These are phyloP conservation scores for Danaus melanippus DNA, from an alignment of 1,140 invertebrate species.

Conservation along the genomic window DNA sequence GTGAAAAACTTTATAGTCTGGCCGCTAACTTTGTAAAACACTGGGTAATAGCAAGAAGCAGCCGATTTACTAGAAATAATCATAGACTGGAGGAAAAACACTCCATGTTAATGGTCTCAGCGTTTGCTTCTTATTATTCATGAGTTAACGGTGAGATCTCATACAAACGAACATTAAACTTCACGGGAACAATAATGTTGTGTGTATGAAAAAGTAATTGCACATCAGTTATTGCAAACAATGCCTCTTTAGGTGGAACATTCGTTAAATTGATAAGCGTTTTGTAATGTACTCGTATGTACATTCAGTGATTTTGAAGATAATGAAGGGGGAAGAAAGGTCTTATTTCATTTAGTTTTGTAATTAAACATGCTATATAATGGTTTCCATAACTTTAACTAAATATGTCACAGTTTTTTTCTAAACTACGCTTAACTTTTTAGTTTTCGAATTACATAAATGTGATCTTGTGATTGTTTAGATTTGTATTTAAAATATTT, in stretches of 20 bases:
- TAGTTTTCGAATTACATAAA: no score
- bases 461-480: no score
- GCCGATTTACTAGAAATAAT: slow-evolving; percentile 57
- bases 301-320: no score
- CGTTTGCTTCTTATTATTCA: slow-evolving; percentile 56
- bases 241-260: slow-evolving; percentile 20
- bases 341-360: no score
- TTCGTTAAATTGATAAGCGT: slow-evolving; percentile 15
- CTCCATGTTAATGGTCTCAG: slow-evolving; percentile 42
- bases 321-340: no score
- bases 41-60: slow-evolving; percentile 55
- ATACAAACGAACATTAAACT: slow-evolving; percentile 37
- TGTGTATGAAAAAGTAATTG: slow-evolving; percentile 19
- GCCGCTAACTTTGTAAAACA: slow-evolving; percentile 54
- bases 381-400: no score
- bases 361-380: no score
- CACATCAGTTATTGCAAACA: slow-evolving; percentile 18
- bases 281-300: neutral
- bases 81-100: slow-evolving; percentile 56
- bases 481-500: no score
- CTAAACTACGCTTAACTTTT: no score
- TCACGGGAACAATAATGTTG: slow-evolving; percentile 23
- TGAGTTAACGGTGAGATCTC: slow-evolving; percentile 52
- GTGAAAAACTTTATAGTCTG: slow-evolving; percentile 39
- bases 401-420: no score